Evolutionary conservation across 2,113 vertebrate species (phyloP).

Genomic region (Laticauda colubrina): DNA sequence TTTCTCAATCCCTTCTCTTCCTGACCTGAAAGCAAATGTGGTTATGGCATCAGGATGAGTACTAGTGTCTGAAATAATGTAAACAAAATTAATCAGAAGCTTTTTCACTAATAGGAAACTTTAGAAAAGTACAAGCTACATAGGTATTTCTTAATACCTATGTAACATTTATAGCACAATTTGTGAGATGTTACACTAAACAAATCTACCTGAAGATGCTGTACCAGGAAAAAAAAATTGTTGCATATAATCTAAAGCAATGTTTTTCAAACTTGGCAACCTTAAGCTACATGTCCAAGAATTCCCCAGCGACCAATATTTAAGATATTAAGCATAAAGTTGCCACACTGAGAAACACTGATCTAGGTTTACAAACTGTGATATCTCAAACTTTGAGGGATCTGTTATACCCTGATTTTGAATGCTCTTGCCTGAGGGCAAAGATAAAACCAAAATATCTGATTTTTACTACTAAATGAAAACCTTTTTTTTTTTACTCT

Average conservation of each 20-base stretch:
- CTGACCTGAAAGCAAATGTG: neutral
- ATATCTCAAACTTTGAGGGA: neutral
- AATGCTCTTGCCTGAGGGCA: neutral
- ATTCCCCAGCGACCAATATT: neutral
- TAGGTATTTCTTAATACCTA: neutral
- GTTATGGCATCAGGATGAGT: too few relatives aligned
- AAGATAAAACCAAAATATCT: neutral
- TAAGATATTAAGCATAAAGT: neutral
- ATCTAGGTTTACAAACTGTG: neutral
- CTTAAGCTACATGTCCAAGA: neutral
- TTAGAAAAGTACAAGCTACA: neutral
- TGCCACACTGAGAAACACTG: neutral
- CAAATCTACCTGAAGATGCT: neutral
- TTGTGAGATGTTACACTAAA: neutral
- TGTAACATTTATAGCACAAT: neutral
- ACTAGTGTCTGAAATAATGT: neutral
- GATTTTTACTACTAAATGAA: neutral
- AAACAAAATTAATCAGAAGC: neutral
- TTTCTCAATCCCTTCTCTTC: neutral
- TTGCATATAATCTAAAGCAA: neutral
- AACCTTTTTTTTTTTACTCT: neutral
- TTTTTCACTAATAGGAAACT: neutral
- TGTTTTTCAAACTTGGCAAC: neutral
- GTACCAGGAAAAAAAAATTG: neutral
- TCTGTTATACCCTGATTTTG: neutral